Percentiles rank a stretch among this genome's conserved stretches.
Conservation (phyloP, 2,113 vertebrate species). For the Elanoides forficatus region DNA sequence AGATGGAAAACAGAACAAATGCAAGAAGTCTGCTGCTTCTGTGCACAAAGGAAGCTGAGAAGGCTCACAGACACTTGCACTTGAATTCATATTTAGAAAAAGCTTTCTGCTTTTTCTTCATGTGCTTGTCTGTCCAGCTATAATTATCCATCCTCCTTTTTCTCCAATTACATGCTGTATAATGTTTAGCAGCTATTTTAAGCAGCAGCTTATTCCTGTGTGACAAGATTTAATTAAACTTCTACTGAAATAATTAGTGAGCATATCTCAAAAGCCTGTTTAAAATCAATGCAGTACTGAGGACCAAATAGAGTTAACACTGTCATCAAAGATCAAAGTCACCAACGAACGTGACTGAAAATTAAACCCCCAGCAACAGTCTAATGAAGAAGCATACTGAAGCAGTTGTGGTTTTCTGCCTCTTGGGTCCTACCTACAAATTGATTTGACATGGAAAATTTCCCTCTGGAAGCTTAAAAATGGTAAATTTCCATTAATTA, state of each 20-base stretch:
- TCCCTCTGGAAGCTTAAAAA: slow-evolving; percentile 76
- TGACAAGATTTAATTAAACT: slow-evolving; percentile 82
- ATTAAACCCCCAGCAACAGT: slow-evolving; percentile 63
- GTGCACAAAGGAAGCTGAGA: not conserved
- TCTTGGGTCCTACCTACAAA: slow-evolving; percentile 72
- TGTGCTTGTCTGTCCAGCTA: not conserved
- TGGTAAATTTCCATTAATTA: slow-evolving; percentile 82
- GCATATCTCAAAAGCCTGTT: slow-evolving; percentile 73
- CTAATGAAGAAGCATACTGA: slow-evolving; percentile 57
- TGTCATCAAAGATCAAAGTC: slow-evolving; percentile 81
- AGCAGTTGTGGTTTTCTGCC: slow-evolving; percentile 65
- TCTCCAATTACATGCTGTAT: slow-evolving; percentile 22
- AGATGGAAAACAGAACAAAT: not conserved
- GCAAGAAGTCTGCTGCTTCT: not conserved
- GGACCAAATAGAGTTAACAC: slow-evolving; percentile 79
- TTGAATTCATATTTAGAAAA: not conserved
- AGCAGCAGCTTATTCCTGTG: slow-evolving; percentile 69
- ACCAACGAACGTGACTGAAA: slow-evolving; percentile 66
- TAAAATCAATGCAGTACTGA: slow-evolving; percentile 69
- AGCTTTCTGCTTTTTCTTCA: slow-evolving; percentile 1
- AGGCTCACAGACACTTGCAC: not conserved
- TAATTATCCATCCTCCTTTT: slow-evolving; percentile 19
- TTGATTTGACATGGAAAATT: slow-evolving; percentile 78
- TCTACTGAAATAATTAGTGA: slow-evolving; percentile 79
- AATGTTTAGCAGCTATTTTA: slow-evolving; percentile 59